These are phyloP conservation scores for Heliconius hortense DNA, from an alignment of 2,888 invertebrate species.

Conservation along the genomic window DNA sequence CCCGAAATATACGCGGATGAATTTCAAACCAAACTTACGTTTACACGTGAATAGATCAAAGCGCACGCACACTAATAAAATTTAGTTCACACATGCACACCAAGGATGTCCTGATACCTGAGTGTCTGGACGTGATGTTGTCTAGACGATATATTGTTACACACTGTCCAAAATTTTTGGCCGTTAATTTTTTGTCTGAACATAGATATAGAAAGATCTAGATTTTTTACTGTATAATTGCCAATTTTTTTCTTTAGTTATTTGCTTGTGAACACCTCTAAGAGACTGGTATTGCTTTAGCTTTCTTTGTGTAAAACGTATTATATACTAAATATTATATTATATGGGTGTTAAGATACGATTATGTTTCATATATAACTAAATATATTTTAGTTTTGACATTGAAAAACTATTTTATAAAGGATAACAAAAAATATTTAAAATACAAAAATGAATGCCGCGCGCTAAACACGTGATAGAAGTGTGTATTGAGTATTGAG, in stretches of 20 bases:
- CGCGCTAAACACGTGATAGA: neutral
- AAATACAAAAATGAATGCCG: neutral
- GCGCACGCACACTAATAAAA: conserved; percentile 24
- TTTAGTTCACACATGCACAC: conserved; percentile 28
- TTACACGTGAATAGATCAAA: conserved; percentile 47
- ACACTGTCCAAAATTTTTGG: conserved; percentile 10
- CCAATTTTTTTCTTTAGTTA: neutral
- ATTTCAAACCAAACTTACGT: conserved; percentile 68
- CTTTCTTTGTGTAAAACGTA: neutral
- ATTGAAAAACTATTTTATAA: neutral
- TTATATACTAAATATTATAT: neutral
- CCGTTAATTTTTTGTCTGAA: conserved; percentile 8
- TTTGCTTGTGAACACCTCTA: neutral
- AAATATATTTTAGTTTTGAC: neutral
- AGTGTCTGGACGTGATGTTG: conserved; percentile 19
- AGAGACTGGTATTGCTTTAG: neutral
- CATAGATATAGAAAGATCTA: neutral
- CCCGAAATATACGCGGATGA: conserved; percentile 77
- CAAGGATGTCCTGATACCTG: conserved; percentile 24
- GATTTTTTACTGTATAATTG: conserved; percentile 13
- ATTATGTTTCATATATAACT: neutral
- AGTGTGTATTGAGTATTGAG: neutral
- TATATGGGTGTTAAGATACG: neutral
- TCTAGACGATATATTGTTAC: conserved; percentile 25
- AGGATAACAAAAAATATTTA: neutral